phyloP scores from a whole-genome alignment of 2,113 vertebrate species.

The Prolemur simus region DNA sequence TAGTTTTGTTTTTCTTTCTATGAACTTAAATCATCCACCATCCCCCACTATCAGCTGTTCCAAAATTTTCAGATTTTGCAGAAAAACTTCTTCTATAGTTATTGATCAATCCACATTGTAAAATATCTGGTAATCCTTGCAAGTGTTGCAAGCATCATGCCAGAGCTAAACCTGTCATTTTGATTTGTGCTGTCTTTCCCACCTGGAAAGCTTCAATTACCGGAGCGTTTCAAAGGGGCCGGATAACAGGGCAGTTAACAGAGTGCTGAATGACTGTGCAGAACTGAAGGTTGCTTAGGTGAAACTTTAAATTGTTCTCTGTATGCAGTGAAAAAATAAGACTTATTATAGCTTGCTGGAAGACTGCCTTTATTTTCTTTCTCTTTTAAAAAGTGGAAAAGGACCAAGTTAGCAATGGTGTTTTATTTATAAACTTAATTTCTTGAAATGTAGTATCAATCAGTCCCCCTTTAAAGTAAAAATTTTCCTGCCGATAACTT shows the following conservation, averaged over 20 bases:
- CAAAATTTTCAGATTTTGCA: background rate
- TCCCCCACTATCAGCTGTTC: background rate
- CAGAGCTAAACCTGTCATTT: slow-evolving; percentile 36
- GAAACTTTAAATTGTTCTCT: slow-evolving; percentile 12
- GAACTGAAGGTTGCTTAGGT: background rate
- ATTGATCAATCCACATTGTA: background rate
- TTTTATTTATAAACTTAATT: background rate
- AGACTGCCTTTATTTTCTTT: background rate
- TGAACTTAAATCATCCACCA: background rate
- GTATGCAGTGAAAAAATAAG: background rate
- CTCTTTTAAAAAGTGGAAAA: background rate
- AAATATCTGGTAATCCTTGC: background rate
- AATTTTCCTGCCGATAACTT: background rate
- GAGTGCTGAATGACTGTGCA: background rate
- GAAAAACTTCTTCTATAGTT: background rate
- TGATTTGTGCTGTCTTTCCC: background rate
- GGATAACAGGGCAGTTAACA: background rate
- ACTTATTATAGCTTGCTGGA: slow-evolving; percentile 18
- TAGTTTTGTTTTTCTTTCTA: background rate
- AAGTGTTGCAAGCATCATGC: background rate
- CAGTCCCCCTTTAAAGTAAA: background rate
- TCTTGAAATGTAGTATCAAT: background rate
- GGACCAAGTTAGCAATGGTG: background rate
- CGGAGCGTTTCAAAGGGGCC: background rate
- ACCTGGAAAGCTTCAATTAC: slow-evolving; percentile 37